Evolutionary conservation across 2,113 vertebrate species (phyloP).

Genomic region (Dipodomys stephensi): DNA sequence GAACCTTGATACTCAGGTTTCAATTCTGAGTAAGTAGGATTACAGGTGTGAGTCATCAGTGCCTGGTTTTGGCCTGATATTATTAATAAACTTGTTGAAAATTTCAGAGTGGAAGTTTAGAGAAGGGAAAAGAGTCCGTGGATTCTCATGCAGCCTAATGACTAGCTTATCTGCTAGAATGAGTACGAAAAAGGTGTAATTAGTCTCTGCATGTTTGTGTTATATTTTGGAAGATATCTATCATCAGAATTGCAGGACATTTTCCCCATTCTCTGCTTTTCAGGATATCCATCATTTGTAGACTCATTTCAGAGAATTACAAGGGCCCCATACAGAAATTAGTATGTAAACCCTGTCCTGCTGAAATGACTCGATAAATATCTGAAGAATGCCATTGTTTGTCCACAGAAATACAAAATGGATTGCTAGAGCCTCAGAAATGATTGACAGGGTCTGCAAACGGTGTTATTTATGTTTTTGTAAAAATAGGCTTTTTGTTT

Average conservation of each 20-base stretch:
- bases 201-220: constrained; percentile 66
- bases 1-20: too few relatives aligned
- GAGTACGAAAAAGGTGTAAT: constrained; percentile 64
- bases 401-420: constrained; percentile 82
- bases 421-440: constrained; percentile 72
- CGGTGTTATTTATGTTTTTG: constrained; percentile 72
- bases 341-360: constrained; percentile 77
- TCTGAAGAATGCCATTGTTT: constrained; percentile 83
- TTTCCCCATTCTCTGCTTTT: constrained; percentile 4
- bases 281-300: constrained; percentile 11
- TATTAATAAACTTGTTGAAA: constrained; percentile 42
- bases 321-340: constrained; percentile 50
- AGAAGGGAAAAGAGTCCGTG: background rate
- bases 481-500: constrained; percentile 74
- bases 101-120: constrained; percentile 1
- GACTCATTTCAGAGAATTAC: constrained; percentile 27
- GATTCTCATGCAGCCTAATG: background rate
- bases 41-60: too few relatives aligned
- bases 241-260: constrained; percentile 35
- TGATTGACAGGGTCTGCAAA: constrained; percentile 77
- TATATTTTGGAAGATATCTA: constrained; percentile 66
- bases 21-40: too few relatives aligned
- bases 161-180: constrained; percentile 44
- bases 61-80: constrained; percentile 52
- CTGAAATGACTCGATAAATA: constrained; percentile 87